Evolutionary conservation across 2,797 vertebrate species (phyloP).

Genomic region (Pterois miles): DNA sequence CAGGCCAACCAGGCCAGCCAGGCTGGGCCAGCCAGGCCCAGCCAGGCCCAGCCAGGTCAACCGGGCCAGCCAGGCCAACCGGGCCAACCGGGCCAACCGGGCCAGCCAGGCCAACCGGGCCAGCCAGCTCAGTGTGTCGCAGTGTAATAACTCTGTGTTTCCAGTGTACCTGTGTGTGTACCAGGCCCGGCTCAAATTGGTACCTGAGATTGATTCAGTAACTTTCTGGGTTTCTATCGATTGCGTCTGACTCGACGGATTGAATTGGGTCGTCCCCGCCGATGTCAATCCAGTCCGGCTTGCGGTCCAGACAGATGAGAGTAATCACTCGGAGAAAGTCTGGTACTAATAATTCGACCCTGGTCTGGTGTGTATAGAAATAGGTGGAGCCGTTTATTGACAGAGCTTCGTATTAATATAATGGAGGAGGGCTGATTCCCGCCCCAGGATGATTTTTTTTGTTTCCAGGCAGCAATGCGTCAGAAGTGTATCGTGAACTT

Average conservation of each 20-base stretch:
- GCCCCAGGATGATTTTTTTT: not conserved
- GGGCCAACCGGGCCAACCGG: too few relatives aligned
- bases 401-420: slow-evolving; percentile 32
- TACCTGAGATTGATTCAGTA: slow-evolving; percentile 46
- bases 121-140: slow-evolving; percentile 41
- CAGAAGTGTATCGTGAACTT: not conserved
- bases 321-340: slow-evolving; percentile 28
- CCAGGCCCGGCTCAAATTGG: slow-evolving; percentile 37
- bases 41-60: too few relatives aligned
- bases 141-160: slow-evolving; percentile 62
- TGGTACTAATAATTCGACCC: slow-evolving; percentile 31
- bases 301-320: slow-evolving; percentile 9
- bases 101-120: slow-evolving; percentile 26
- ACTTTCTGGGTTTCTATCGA: slow-evolving; percentile 40
- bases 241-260: slow-evolving; percentile 30
- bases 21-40: too few relatives aligned
- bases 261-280: slow-evolving; percentile 1
- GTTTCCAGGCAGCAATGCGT: not conserved
- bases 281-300: not conserved
- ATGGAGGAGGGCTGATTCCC: not conserved
- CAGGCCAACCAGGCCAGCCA: too few relatives aligned
- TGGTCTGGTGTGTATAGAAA: slow-evolving; percentile 47
- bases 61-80: too few relatives aligned
- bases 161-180: slow-evolving; percentile 47
- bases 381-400: slow-evolving; percentile 50